phyloP scores from a whole-genome alignment of 2,113 vertebrate genomes.

The Dromaius novaehollandiae region DNA sequence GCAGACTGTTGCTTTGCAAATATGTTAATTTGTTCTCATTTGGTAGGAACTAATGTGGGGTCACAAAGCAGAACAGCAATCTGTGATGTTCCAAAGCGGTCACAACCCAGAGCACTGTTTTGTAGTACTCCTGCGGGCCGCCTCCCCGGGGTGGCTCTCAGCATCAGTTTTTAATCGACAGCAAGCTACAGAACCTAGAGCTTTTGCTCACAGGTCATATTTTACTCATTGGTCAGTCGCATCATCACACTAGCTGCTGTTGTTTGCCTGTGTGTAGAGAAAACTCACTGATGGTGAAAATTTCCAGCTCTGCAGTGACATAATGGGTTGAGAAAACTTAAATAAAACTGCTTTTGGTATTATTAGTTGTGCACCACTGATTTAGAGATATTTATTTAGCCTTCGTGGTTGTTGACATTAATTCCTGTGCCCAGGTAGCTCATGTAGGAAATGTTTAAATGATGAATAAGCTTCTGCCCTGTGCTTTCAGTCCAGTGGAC shows the following conservation, averaged over 20 bases:
- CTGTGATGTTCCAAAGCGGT: background rate
- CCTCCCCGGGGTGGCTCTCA: no score
- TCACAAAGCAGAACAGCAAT: no score
- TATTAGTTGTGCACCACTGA: background rate
- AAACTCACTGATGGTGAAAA: background rate
- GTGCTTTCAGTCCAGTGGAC: no score
- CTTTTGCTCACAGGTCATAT: no score
- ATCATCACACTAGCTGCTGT: background rate
- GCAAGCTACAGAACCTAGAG: no score
- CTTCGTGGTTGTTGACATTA: background rate
- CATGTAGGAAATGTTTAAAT: background rate
- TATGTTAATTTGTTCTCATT: background rate
- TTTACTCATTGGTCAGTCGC: background rate
- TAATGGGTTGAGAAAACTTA: background rate
- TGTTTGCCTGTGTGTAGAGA: background rate
- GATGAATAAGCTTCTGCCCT: background rate
- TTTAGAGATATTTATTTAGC: background rate
- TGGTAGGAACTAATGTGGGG: fast-evolving
- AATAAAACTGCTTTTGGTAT: background rate
- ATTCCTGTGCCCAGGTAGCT: background rate
- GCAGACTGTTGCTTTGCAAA: no score
- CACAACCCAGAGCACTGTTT: background rate
- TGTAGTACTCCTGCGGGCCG: no score
- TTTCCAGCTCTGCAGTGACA: background rate
- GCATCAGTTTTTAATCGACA: no score